phyloP scores from a whole-genome alignment of 2,797 vertebrate species.

The Crenuchus spilurus region DNA sequence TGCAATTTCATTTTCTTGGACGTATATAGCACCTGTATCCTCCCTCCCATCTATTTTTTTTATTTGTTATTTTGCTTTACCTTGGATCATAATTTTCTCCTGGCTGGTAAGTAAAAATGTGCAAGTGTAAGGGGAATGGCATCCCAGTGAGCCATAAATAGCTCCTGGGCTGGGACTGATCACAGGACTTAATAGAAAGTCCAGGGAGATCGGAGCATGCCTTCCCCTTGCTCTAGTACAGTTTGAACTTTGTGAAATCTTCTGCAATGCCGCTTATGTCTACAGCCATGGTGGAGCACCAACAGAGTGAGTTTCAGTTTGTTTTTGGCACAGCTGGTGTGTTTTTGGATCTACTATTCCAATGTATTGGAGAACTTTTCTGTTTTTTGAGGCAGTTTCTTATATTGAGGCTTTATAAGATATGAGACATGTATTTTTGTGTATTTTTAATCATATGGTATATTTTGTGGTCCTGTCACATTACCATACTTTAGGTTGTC shows the following conservation, averaged over 20 bases:
- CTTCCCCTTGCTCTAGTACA: background rate
- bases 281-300: background rate
- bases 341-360: too few relatives aligned
- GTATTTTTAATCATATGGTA: too few relatives aligned
- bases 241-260: background rate
- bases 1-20: background rate
- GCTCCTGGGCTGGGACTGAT: constrained; percentile 17
- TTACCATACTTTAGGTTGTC: too few relatives aligned
- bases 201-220: background rate
- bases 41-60: background rate
- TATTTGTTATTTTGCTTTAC: background rate
- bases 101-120: constrained; percentile 1
- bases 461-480: background rate
- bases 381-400: background rate
- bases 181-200: constrained; percentile 16
- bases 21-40: background rate
- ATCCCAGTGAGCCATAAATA: constrained; percentile 37
- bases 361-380: too few relatives aligned
- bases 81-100: background rate
- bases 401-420: background rate
- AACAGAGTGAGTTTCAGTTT: background rate
- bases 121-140: constrained; percentile 16
- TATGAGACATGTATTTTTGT: too few relatives aligned
- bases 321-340: background rate
- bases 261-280: background rate